Base-by-base conservation (phyloP, 2,888 invertebrate species). In the Rutpela maculata region DNA sequence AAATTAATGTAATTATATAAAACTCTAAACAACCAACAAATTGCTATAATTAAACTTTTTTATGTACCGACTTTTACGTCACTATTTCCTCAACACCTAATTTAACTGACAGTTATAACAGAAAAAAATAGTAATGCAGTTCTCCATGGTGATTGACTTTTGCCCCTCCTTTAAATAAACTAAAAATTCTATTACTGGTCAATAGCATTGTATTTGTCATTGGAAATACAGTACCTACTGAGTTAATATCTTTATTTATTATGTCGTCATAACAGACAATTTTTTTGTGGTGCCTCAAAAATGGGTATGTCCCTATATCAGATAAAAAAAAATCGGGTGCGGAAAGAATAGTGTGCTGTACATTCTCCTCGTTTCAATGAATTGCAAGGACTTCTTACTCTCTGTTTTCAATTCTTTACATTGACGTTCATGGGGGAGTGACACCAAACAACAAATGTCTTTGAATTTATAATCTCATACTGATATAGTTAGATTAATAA, bases 301-400 rank as follows among this genome's bases (percentile, higher is more conserved):
- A 55, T 55, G 31, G 67, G 67, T 26, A 56, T 17, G 67, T 67
- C 26, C 18, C 12, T 59, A 19, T 2, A 59, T 67, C 26, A 55
- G 22, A 56, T 67, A 56, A 55, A 67, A 63, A 43, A 66, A 67
- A 67, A 26, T 55, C 55, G 31, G 67, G 67, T n/a, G 56, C 50
- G 67, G 67, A 67, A 56, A 55, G 26, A 56, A 50, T 67, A 55
- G 66, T 26, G 43, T 55, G 56, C 31, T 55, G 22, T 56, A 67
- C 67, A 67, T 67, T 67, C 67, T 67, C 67, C 55, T 67, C 55
- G 10, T 22, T 55, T 22, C 55, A 55, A 22, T 67, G 38, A 56
- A 19, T 56, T 55, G 67, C 67, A 67, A 67, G 67, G 67, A 55
- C 67, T 67, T 67, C 67, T 50, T n/a, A 31, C 11, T 5, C 17